Percentiles rank a stretch among this genome's conserved stretches.
Conservation (phyloP, 2,113 vertebrate species). For the Actenoides lindsayi region DNA sequence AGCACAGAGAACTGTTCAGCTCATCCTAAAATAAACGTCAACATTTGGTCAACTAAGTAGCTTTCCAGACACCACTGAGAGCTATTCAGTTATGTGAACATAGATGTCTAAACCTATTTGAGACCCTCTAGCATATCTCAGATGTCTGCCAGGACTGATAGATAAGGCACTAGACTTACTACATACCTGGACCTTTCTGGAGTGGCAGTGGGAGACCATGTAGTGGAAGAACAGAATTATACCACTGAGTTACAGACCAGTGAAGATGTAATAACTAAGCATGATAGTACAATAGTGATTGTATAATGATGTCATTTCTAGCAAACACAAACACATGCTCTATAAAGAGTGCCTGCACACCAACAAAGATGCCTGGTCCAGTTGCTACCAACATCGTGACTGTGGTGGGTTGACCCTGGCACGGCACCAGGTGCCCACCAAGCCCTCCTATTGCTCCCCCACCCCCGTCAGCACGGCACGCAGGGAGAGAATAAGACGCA, state of each 20-base stretch:
- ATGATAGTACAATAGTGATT: background rate
- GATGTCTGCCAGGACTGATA: background rate
- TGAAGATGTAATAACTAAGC: background rate
- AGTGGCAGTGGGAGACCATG: background rate
- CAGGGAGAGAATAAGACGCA: too few species aligned
- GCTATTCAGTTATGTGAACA: background rate
- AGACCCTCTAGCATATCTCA: background rate
- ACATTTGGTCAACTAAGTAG: conserved; percentile 1
- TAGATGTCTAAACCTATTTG: background rate
- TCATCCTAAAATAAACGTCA: conserved; percentile 8
- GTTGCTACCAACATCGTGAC: background rate
- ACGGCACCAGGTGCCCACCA: too few species aligned
- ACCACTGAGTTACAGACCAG: background rate
- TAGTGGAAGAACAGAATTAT: background rate
- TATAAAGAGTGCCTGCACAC: background rate
- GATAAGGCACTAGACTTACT: background rate
- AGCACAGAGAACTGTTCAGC: background rate
- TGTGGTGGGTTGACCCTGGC: too few species aligned
- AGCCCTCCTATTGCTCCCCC: too few species aligned
- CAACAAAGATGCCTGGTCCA: background rate
- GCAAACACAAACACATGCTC: background rate
- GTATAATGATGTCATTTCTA: background rate
- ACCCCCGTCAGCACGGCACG: too few species aligned
- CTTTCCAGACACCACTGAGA: background rate
- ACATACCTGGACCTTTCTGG: background rate